Conservation (phyloP, 2,797 vertebrate genomes). For the Halcyon leucocephala region DNA sequence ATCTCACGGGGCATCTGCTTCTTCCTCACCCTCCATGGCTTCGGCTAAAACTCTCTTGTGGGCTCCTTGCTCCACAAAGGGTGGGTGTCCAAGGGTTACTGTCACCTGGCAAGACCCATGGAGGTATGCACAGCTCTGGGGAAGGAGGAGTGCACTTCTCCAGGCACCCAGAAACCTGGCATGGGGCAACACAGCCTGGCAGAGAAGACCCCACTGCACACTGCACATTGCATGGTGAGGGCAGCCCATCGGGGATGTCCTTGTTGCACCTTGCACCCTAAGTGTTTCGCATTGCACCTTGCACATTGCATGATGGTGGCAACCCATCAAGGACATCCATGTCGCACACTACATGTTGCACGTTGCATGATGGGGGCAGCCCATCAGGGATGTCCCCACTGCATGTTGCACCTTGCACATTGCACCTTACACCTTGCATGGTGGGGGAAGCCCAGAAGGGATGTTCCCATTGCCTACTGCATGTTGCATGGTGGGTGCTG, state of each 20-base stretch:
- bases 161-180: not conserved
- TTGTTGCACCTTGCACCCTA: not conserved
- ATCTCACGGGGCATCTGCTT: conserved; percentile 20
- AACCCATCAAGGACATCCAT: not conserved
- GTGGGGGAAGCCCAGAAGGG: not conserved
- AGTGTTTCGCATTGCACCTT: not conserved
- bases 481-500: fast-evolving
- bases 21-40: not conserved
- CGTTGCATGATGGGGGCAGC: not conserved
- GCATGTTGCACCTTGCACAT: no score
- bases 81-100: fast-evolving
- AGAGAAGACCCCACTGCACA: not conserved
- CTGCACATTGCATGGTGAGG: fast-evolving
- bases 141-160: fast-evolving
- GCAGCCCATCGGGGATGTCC: not conserved
- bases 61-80: not conserved
- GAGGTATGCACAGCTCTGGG: not conserved
- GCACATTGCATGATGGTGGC: not conserved
- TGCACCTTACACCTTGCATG: not conserved
- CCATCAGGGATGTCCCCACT: not conserved
- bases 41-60: not conserved
- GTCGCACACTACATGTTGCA: not conserved
- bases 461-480: not conserved
- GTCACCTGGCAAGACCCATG: not conserved
- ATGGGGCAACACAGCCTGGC: not conserved